These are phyloP conservation scores for Pitta sordida DNA, from an alignment of 2,113 vertebrate species.

Conservation along the genomic window DNA sequence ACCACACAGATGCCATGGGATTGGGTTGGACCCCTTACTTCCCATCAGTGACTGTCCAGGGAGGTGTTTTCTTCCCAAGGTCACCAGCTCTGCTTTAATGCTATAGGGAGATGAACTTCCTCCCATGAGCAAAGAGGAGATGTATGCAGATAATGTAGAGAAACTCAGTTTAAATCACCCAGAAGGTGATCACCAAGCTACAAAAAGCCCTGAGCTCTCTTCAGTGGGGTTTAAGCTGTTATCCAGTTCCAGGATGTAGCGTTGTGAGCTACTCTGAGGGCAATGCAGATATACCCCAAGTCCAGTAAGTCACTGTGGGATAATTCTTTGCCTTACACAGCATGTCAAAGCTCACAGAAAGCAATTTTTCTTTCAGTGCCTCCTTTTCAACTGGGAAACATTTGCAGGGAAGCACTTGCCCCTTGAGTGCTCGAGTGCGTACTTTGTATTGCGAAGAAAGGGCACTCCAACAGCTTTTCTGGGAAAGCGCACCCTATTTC, in stretches of 20 bases:
- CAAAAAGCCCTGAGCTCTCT: background rate
- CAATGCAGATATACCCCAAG: background rate
- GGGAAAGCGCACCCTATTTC: constrained; percentile 56
- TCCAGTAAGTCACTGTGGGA: background rate
- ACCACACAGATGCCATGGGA: fast-evolving
- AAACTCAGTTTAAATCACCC: background rate
- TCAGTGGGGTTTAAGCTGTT: background rate
- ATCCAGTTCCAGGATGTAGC: background rate
- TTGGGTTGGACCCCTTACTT: background rate
- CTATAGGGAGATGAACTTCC: background rate
- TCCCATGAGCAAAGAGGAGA: background rate
- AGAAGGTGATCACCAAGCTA: fast-evolving
- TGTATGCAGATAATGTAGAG: background rate
- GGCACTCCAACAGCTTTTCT: constrained; percentile 60
- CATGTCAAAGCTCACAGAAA: constrained; percentile 28
- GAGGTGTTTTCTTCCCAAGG: background rate
- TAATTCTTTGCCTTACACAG: background rate
- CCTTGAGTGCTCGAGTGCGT: constrained; percentile 61
- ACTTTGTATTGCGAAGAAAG: constrained; percentile 56
- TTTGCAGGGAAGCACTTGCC: constrained; percentile 46
- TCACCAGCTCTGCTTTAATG: background rate
- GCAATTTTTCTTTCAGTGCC: constrained; percentile 53
- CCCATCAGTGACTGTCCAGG: background rate
- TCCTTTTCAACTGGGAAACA: constrained; percentile 38
- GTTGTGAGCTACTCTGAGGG: background rate